Base-by-base conservation (phyloP, 1,140 invertebrate genomes). In the Mamestra configurata region DNA sequence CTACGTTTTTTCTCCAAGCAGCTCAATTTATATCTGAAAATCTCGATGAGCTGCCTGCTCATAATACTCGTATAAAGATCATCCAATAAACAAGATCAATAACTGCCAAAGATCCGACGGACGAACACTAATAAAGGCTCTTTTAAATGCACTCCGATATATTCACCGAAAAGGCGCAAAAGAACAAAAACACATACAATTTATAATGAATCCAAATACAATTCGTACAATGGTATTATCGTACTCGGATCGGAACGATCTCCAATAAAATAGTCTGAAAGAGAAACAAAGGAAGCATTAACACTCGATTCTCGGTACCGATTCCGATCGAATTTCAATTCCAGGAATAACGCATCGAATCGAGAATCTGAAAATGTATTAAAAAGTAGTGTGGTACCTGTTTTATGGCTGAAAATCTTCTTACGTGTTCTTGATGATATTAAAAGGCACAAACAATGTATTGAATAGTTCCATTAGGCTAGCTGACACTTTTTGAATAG, bases 241-340 rank as follows among this genome's bases (percentile, higher is more conserved):
- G 53, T 15, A 57, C 53, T 24, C 22, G 13, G 11, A 61, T 37
- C 6, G 15, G 27, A n/a, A 7, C 57, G 15, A 35, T 61, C 18
- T 24, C 27, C 57, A 61, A 35, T 61, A 66, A 66, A 66, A 43
- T 64, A 64, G 8, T 37, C 20, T 22, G 35, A 66, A 66, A 66
- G 61, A 40, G 61, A 66, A 66, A 66, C 61, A 66, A 66, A 40
- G 18, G 61, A 66, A 66, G 61, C 35, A 66, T 66, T 66, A 66
- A 66, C 61, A 66, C 61, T 66, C 61, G 35, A 40, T 40, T 66
- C 61, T 66, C 61, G 35, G 61, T 20, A 20, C 27, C 31, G 43
- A 11, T 64, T 20, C 61, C 35, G 61, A 66, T 66, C 18, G 61
- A 66, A 66, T 66, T 66, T 66, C 61, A 66, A 66, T 66, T 40